phyloP scores from a whole-genome alignment of 2,797 vertebrate species.

The Eleutherodactylus coqui region DNA sequence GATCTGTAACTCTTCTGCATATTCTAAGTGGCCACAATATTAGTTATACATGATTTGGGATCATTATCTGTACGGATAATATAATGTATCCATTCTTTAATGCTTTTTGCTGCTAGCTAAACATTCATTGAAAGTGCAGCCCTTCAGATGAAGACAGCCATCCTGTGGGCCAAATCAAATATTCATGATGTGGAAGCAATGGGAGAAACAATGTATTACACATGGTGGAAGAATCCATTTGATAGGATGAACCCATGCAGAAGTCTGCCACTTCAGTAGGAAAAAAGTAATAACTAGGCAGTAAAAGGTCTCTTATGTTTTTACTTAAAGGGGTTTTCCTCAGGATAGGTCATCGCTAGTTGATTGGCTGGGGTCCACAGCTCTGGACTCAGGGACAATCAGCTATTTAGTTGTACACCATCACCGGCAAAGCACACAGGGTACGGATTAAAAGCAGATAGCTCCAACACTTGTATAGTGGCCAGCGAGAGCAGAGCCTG shows the following conservation, averaged over 20 bases:
- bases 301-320: neutral
- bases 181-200: conserved; percentile 2
- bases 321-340: neutral
- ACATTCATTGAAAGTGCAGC: neutral
- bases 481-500: too few relatives aligned
- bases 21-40: neutral
- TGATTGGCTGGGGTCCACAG: too few relatives aligned
- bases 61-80: neutral
- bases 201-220: neutral
- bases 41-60: neutral
- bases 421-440: too few relatives aligned
- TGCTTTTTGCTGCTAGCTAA: neutral
- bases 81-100: neutral
- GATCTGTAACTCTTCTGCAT: neutral
- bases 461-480: too few relatives aligned
- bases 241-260: neutral
- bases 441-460: too few relatives aligned
- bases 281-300: neutral
- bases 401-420: too few relatives aligned
- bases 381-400: too few relatives aligned
- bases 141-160: neutral
- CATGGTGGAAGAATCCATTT: neutral
- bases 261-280: neutral
- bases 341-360: too few relatives aligned
- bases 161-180: conserved; percentile 2